Percentiles rank a stretch among this genome's conserved stretches.
Evolutionary conservation across 2,888 invertebrate species (phyloP).

Genomic region (Drosophila meridiana): DNA sequence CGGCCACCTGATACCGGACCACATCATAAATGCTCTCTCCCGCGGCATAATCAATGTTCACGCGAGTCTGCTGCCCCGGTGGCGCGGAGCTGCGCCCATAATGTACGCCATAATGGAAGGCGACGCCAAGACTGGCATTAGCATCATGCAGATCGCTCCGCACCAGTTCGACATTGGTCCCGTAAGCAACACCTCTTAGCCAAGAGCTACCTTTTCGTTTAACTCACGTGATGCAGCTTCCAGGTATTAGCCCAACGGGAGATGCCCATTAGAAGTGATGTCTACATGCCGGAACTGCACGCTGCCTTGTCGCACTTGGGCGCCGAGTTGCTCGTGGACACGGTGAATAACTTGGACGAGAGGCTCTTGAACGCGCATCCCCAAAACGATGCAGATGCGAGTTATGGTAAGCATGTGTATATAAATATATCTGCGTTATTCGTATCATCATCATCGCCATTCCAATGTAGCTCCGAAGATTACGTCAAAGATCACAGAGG

Average conservation of each 20-base stretch:
- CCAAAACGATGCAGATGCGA: constrained; percentile 88
- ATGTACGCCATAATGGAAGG: constrained; percentile 93
- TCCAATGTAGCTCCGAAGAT: constrained; percentile 90
- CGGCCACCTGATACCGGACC: constrained; percentile 94
- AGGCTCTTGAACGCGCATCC: constrained; percentile 87
- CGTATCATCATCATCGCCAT: not conserved
- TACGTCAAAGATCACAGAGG: constrained; percentile 86
- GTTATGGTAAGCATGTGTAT: constrained; percentile 88
- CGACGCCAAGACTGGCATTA: constrained; percentile 92
- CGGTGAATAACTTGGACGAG: constrained; percentile 87
- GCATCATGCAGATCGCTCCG: constrained; percentile 94
- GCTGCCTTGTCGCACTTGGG: constrained; percentile 89
- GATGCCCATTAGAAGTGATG: constrained; percentile 86
- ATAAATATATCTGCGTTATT: not conserved
- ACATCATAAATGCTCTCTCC: constrained; percentile 91
- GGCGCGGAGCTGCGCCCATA: constrained; percentile 97
- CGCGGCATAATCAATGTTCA: constrained; percentile 98
- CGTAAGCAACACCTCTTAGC: constrained; percentile 73
- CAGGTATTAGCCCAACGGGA: constrained; percentile 86
- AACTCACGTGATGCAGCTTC: constrained; percentile 12
- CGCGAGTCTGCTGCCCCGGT: constrained; percentile 95
- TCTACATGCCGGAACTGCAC: constrained; percentile 89
- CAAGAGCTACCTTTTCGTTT: not conserved
- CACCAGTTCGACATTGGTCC: constrained; percentile 92
- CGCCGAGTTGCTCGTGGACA: constrained; percentile 88